Evolutionary conservation across 2,113 vertebrate species (phyloP), one percentile per base, ranked within the genome.

Genomic region (Labeo catla): DNA sequence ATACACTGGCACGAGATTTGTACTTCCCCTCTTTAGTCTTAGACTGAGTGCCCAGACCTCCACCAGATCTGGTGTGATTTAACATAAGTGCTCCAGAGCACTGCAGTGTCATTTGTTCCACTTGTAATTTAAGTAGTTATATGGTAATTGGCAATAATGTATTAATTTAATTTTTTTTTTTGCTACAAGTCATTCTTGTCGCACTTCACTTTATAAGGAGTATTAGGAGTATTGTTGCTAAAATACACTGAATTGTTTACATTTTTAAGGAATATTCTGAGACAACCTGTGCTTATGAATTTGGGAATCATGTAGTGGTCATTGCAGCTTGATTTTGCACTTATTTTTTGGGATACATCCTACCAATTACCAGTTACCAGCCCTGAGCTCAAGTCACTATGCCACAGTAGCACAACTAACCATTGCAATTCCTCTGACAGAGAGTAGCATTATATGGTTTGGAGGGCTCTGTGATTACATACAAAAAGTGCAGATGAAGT

Each of bases 21-120:
- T 61, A 45, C 57, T 73, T 83, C 74, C 15, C 16, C 12, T 81
- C 43, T 61, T 86, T 81, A 52, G 47, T 63, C 68, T 43, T 21
- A 86, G 54, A 65, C 68, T 76, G 66, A 86, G 72, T 68, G 57
- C 16, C 47, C 23, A 86, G 76, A 89, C 76, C 76, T 84, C 83
- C 54, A 84, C 36, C 57, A 80, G 68, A 61, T 59, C 84, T 77
- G 9, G 21, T 54, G 34, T 78, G 43, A 86, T 82, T 76, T 68
- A 76, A 72, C 28, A 82, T 34, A 70, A 78, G 15, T 15, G 36
- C 70, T 66, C n/a, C 68, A 8, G 10, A 19, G 28, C n/a, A 21
- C 28, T 66, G 7, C n/a, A 74, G 21, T 54, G 23, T 28, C 10
- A 9, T 28, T 11, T 76, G 28, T 43, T 47, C 47, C 45, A 23